Base-by-base conservation (phyloP, 1,140 invertebrate genomes). In the Hypothenemus hampei region DNA sequence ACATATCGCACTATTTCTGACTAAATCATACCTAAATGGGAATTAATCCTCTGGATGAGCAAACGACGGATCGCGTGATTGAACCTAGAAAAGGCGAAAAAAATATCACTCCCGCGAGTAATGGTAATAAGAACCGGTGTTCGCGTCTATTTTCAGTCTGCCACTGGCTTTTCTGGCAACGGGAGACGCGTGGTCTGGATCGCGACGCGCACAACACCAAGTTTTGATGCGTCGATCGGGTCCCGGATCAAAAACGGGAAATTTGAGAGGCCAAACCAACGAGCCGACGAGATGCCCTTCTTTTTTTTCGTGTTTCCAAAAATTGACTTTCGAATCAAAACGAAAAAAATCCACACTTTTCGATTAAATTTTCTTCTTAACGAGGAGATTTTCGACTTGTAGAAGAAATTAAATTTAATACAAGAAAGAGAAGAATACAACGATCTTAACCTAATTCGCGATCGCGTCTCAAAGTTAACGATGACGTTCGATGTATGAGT, bases 81-180 rank as follows among this genome's bases (percentile, higher is more conserved):
- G 26, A 24, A 15, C 19, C 43, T 45, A 47, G 10, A 54, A 54
- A 54, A 54, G 51, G 41, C 21, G 29, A 46, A 54, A 54, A 52
- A 44, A 26, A 21, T 39, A n/a, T 45, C 51, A 46, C 51, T 54
- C 50, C 39, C 51, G 40, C 18, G 21, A 6, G n/a, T 47, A 29
- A 48, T 45, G 53, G 53, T 56, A 56, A 56, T 46, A 47, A 33
- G 53, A 56, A 56, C 53, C 31, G 43, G n/a, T 22, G 36, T 36
- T 43, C 26, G 40, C 15, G 31, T 44, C 53, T 56, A 56, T 56
- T 56, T 56, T 56, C 53, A 56, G 53, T 56, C 15, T 31, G 35
- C 16, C 53, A 46, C 36, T 46, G 39, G 53, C 53, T 48, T 56
- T 48, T 56, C 53, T 47, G 53, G 53, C 45, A 29, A 45, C 26